Base-by-base conservation (phyloP, 37 sponge, comb jelly and placozoan genomes). In the Beroe ovata region DNA sequence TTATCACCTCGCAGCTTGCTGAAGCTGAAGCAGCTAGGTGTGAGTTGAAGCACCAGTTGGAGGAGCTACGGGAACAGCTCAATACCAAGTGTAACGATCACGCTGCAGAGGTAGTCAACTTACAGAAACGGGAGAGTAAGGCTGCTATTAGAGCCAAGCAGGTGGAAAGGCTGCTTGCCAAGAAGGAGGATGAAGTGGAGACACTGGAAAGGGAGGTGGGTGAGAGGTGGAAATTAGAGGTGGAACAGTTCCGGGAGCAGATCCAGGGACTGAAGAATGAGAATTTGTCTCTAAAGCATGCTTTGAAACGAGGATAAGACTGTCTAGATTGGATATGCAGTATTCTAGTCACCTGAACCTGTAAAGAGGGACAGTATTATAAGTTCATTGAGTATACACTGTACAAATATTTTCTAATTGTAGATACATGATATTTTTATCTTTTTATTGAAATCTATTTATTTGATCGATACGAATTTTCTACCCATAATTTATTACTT, bases 111-210 rank as follows among this genome's bases (percentile, higher is more conserved):
- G 54, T 77, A 23, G 47, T 35, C 0, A 54, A 3, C 1, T 29
- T 77, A 40, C 84, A 77, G 38, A 77, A 77, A 40, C 41, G 84
- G 38, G 84, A 77, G 84, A 77, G 84, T 35, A 77, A 77, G 47
- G 84, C 84, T 32, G 84, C 84, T 14, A 77, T 77, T 29, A 1
- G 84, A 42, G 84, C 84, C 19, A 77, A 77, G 33, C 84, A 77
- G 0, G 16, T 77, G 42, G 84, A 77, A 29, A 77, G 84, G n/a
- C 47, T 41, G 28, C 38, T 77, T 1, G 25, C 38, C 25, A 42
- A 41, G 84, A 42, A 77, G 84, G 54, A 77, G 84, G 84, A 22
- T n/a, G 54, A 77, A 54, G 1, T 42, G 84, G 47, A 77, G 84
- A 37, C 8, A 3, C 38, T 77, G 42, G 54, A 39, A 28, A 42